Evolutionary conservation across 2,113 vertebrate genomes (phyloP).

Genomic region (Lipophrys pholis): DNA sequence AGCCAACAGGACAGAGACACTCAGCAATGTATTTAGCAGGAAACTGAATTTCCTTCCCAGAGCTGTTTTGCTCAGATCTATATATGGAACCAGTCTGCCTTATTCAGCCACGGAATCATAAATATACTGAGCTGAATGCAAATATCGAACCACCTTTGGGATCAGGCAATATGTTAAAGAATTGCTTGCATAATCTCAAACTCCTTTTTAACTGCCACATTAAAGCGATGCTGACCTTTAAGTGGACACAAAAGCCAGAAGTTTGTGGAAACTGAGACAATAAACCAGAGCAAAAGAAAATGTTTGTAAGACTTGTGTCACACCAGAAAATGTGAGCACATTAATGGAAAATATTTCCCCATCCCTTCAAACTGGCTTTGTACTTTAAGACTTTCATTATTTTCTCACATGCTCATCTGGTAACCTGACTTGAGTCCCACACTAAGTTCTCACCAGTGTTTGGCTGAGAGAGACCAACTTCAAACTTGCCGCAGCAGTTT

Average conservation of each 20-base stretch:
- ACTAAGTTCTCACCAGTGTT: constrained; percentile 9
- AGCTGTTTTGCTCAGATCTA: constrained; percentile 55
- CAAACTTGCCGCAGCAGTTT: background rate
- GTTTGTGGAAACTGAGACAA: constrained; percentile 37
- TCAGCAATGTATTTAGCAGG: constrained; percentile 61
- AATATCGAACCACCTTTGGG: constrained; percentile 24
- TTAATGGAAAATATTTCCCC: constrained; percentile 27
- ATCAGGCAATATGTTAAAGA: constrained; percentile 31
- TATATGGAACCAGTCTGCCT: constrained; percentile 59
- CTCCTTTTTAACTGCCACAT: constrained; percentile 40
- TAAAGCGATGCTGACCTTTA: constrained; percentile 51
- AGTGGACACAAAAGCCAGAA: constrained; percentile 15
- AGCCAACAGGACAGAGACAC: constrained; percentile 61
- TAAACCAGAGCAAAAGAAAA: constrained; percentile 39
- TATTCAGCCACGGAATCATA: background rate
- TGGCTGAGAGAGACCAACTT: constrained; percentile 3
- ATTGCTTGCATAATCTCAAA: constrained; percentile 21
- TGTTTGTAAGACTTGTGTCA: constrained; percentile 20
- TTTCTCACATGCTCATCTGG: constrained; percentile 17
- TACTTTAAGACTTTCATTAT: constrained; percentile 12
- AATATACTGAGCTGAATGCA: constrained; percentile 18
- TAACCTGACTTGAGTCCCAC: constrained; percentile 1
- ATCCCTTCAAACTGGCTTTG: background rate
- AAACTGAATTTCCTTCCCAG: constrained; percentile 74
- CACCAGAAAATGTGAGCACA: constrained; percentile 14